Conservation (phyloP, 30 jellyfish, hydroid and myxozoan genomes). For the Sanderia malayensis region DNA sequence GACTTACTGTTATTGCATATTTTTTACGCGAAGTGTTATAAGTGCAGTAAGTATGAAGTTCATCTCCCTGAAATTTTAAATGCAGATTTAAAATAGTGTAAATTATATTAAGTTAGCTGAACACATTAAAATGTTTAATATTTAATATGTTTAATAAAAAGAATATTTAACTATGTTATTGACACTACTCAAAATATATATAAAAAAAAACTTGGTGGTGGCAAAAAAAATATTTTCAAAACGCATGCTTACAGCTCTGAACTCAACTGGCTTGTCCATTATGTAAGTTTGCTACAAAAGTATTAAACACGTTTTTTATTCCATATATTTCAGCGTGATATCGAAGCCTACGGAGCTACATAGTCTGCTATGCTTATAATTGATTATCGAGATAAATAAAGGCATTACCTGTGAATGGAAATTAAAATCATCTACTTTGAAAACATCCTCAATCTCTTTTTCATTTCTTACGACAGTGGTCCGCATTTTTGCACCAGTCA, state of each 20-base stretch:
- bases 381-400: too few relatives aligned
- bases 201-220: too few relatives aligned
- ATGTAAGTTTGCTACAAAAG: background rate
- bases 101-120: slow-evolving; percentile 28
- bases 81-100: background rate
- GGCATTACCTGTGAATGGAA: slow-evolving; percentile 37
- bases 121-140: too few relatives aligned
- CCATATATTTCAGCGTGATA: too few relatives aligned
- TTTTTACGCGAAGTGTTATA: slow-evolving; percentile 15
- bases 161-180: too few relatives aligned
- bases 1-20: slow-evolving; percentile 25
- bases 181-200: too few relatives aligned
- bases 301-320: too few relatives aligned
- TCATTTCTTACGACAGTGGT: slow-evolving; percentile 60
- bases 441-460: slow-evolving; percentile 23
- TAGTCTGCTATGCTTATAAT: too few relatives aligned
- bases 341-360: too few relatives aligned
- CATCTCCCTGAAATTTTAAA: slow-evolving; percentile 45
- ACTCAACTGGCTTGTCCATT: background rate
- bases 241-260: background rate
- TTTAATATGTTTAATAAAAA: too few relatives aligned
- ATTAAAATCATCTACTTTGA: slow-evolving; percentile 22
- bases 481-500: slow-evolving; percentile 7
- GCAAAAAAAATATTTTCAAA: too few relatives aligned
- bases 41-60: slow-evolving; percentile 29